Base-by-base conservation (phyloP, 1,140 invertebrate species). In the Heliconius congener region DNA sequence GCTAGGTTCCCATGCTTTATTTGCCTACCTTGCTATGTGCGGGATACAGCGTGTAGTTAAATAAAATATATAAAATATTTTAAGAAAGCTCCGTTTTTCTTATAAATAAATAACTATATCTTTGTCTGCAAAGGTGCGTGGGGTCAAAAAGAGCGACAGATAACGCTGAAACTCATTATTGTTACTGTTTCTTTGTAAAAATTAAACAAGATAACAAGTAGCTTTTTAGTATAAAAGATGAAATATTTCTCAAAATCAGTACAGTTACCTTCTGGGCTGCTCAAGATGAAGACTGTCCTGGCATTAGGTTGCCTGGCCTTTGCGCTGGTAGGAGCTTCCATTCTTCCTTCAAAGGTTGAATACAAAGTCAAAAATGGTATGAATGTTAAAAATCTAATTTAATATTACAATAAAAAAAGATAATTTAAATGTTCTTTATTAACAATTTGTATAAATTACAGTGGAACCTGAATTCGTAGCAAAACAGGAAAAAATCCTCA, bases 241-340 rank as follows among this genome's bases (percentile, higher is more conserved):
- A 52, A 76, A 16, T 13, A 16, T 37, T 3, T 71, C 27, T 19
- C 52, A 13, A 74, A 50, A 71, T 34, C 71, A 70, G 81, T 71
- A 92, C 88, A 92, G 89, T 92, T 87, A 81, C 72, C 84, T 81
- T 83, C 83, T 81, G 60, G 75, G 72, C 76, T 73, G 74, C 78
- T 73, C 80, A 88, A 77, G 73, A 92, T 92, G 90, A 91, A 89
- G 89, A 89, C 90, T 88, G 88, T 88, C 87, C 60, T 92, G 55
- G 73, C 88, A 23, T 78, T 92, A 66, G 86, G 85, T 13, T 84
- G 81, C 80, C 82, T 93, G 39, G 84, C 76, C 60, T 72, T 89
- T 79, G 89, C 90, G 76, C 74, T 93, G 79, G 87, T 85, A 34
- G 76, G 86, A 73, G 86, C 84, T 60, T 75, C 78, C 19, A 76